Evolutionary conservation across 2,797 vertebrate genomes (phyloP).

Genomic region (Macrochelys suwanniensis): DNA sequence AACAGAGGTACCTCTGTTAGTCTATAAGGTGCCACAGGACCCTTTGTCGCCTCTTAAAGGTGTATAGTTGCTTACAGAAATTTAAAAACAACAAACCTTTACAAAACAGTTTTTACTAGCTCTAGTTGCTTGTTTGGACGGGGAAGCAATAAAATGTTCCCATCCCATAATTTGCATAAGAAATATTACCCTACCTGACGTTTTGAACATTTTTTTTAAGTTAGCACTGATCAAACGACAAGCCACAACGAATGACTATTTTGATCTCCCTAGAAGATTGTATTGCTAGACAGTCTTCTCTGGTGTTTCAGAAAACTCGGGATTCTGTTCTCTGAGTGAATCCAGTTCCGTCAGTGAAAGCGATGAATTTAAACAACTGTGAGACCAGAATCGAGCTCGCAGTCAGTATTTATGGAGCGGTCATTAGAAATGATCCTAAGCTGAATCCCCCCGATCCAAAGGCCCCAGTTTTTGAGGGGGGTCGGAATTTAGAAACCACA

Average conservation of each 20-base stretch:
- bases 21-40: too few relatives aligned
- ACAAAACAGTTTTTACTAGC: not conserved
- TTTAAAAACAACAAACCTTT: not conserved
- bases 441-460: not conserved
- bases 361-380: not conserved
- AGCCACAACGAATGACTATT: not conserved
- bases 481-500: not conserved
- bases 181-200: not conserved
- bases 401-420: not conserved
- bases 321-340: not conserved
- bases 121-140: not conserved
- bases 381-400: not conserved
- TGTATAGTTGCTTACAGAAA: not conserved
- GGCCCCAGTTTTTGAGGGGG: not conserved
- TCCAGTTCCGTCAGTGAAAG: too few relatives aligned
- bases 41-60: not conserved
- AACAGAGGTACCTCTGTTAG: too few relatives aligned
- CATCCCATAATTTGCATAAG: too few relatives aligned
- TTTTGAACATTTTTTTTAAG: not conserved
- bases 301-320: not conserved
- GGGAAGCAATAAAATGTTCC: not conserved
- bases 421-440: not conserved
- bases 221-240: not conserved
- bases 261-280: not conserved
- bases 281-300: not conserved